Conservation (phyloP, 2,113 vertebrate species). For the Actenoides hombroni region DNA sequence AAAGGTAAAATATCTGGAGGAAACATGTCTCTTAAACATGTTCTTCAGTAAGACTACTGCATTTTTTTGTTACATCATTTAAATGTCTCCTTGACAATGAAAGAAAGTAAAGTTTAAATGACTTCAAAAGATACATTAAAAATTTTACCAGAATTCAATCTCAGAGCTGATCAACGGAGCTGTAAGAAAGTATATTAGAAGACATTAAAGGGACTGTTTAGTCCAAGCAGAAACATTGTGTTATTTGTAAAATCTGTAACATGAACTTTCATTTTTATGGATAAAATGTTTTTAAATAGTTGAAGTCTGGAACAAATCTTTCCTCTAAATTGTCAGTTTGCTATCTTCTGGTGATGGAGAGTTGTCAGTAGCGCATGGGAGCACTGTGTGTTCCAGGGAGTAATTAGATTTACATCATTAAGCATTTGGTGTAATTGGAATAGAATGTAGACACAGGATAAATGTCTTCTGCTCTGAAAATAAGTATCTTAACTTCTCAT, state of each 20-base stretch:
- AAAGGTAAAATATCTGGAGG: background rate
- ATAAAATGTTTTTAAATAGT: background rate
- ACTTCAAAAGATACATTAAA: background rate
- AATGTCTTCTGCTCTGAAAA: conserved; percentile 30
- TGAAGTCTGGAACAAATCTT: background rate
- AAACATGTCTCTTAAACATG: background rate
- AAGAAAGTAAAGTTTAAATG: background rate
- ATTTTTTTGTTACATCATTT: background rate
- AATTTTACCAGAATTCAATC: background rate
- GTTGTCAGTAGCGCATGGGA: background rate
- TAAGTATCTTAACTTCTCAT: background rate
- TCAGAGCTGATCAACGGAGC: background rate
- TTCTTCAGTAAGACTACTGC: background rate
- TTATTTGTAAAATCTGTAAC: background rate
- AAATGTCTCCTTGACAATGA: background rate
- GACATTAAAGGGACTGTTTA: background rate
- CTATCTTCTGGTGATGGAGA: background rate
- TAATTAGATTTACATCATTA: background rate
- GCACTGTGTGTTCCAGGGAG: background rate
- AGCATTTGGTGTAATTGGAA: conserved; percentile 16
- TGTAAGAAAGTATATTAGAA: background rate
- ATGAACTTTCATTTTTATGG: background rate
- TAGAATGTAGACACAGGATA: background rate
- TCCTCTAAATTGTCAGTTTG: background rate
- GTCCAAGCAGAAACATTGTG: background rate